A percentile compares a stretch with the other conserved stretches of the same genome.
Conservation (phyloP, 1,140 invertebrate genomes). For the Trichonephila clavata region DNA sequence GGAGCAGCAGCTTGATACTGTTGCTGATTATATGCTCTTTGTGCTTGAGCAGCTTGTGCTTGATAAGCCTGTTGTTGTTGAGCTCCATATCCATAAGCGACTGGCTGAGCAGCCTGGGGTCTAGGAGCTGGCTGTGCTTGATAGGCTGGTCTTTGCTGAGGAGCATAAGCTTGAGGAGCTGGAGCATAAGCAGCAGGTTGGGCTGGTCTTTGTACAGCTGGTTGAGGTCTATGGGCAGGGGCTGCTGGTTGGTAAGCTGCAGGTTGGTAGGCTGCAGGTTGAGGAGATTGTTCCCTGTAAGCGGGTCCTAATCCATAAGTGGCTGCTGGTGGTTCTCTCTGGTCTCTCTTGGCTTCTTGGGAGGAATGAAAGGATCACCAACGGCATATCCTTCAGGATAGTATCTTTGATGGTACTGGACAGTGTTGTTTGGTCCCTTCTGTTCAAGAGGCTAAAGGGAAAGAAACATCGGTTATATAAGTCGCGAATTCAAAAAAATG, state of each 20-base stretch:
- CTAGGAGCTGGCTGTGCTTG: conserved; percentile 45
- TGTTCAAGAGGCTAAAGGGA: conserved; percentile 77
- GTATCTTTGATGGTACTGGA: conserved; percentile 90
- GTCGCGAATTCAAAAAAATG: no score
- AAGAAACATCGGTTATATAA: not conserved
- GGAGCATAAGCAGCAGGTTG: conserved; percentile 31
- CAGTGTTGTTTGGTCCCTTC: conserved; percentile 85
- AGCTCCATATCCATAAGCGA: conserved; percentile 59
- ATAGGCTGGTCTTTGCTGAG: conserved; percentile 24
- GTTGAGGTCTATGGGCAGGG: conserved; percentile 50
- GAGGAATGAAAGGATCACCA: conserved; percentile 73
- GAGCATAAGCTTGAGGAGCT: not conserved
- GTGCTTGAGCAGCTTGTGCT: conserved; percentile 49
- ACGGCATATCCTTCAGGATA: conserved; percentile 80
- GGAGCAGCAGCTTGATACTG: conserved; percentile 62
- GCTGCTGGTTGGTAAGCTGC: conserved; percentile 15
- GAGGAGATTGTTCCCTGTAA: conserved; percentile 69
- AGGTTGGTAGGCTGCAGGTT: not conserved
- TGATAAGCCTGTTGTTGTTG: conserved; percentile 43
- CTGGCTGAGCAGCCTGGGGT: conserved; percentile 44
- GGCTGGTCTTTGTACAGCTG: conserved; percentile 20
- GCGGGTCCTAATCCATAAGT: conserved; percentile 61
- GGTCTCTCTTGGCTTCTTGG: conserved; percentile 55
- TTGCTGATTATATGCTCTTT: conserved; percentile 62
- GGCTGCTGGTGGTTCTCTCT: conserved; percentile 66